Conservation (phyloP, 1,140 invertebrate species). For the Trachymyrmex cornetzi region DNA sequence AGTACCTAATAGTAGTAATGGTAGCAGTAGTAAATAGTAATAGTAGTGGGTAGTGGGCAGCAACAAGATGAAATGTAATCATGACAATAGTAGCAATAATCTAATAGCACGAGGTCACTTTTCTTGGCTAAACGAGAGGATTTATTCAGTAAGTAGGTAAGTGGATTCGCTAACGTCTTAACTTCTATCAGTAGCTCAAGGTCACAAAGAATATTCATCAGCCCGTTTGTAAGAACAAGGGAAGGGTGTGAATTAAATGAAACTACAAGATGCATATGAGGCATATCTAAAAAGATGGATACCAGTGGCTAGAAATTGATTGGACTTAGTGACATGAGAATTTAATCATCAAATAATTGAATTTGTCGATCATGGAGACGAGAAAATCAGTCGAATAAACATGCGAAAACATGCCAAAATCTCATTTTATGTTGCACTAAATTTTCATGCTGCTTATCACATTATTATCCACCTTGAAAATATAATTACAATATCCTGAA, state of each 20-base stretch:
- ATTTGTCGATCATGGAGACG: background rate
- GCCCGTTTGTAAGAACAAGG: background rate
- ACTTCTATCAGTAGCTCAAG: slow-evolving; percentile 47
- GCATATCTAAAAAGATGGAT: slow-evolving; percentile 18
- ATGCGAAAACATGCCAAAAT: background rate
- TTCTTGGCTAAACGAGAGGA: slow-evolving; percentile 56
- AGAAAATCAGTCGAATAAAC: background rate
- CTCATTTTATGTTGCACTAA: background rate
- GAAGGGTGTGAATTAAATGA: slow-evolving; percentile 1
- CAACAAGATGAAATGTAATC: slow-evolving; percentile 74
- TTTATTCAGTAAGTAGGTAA: slow-evolving; percentile 58
- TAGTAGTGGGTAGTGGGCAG: slow-evolving; percentile 52
- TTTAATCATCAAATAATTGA: background rate
- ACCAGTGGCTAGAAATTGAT: background rate
- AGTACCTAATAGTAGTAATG: slow-evolving; percentile 61
- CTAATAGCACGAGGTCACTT: slow-evolving; percentile 67
- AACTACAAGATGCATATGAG: slow-evolving; percentile 4
- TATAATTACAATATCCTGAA: background rate
- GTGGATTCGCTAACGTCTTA: slow-evolving; percentile 59
- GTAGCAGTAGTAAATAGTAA: slow-evolving; percentile 58
- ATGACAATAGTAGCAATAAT: slow-evolving; percentile 72
- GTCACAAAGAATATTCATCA: slow-evolving; percentile 40
- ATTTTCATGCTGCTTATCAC: background rate
- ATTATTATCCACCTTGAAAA: background rate
- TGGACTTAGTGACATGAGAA: background rate